Conservation (phyloP, 2,113 vertebrate species). For the Rhipidura dahli region DNA sequence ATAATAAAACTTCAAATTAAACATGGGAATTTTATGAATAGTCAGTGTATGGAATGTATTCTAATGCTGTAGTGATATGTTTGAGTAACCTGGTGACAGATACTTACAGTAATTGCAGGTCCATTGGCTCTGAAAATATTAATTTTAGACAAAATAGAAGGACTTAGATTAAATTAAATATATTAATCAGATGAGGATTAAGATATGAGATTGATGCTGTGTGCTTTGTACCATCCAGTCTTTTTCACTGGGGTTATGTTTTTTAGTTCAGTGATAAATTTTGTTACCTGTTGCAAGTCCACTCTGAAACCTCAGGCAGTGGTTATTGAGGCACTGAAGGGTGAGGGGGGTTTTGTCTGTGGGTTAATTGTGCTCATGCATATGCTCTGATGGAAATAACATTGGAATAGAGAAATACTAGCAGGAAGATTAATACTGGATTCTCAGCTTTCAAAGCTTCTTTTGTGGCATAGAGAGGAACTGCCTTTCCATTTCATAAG, state of each 20-base stretch:
- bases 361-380: background rate
- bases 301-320: background rate
- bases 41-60: background rate
- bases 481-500: background rate
- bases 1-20: background rate
- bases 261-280: background rate
- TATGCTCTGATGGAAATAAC: background rate
- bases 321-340: background rate
- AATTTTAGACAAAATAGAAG: background rate
- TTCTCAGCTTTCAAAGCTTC: background rate
- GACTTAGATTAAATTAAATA: background rate
- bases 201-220: background rate
- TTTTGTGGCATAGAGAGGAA: background rate
- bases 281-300: background rate
- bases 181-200: background rate
- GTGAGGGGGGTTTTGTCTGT: accelerated
- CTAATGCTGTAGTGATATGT: background rate
- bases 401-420: background rate
- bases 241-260: background rate
- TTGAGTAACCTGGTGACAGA: background rate
- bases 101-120: background rate
- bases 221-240: background rate
- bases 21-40: background rate
- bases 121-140: background rate
- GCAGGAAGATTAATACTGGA: background rate